These are phyloP conservation scores for Odontomachus brunneus DNA, from an alignment of 1,140 invertebrate genomes.

Conservation along the genomic window DNA sequence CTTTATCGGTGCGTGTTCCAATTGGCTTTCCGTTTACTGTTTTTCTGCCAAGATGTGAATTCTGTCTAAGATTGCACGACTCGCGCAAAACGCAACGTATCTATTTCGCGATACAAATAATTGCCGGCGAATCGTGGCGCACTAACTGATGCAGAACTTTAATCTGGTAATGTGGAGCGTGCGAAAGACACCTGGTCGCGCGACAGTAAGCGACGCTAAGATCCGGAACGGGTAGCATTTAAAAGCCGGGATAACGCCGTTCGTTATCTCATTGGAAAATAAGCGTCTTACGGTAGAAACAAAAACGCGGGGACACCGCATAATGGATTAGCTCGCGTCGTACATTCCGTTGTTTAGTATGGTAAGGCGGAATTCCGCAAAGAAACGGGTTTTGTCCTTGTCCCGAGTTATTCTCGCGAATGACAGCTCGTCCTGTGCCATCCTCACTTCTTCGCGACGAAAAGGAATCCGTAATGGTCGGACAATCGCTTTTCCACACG, in stretches of 20 bases:
- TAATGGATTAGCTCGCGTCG: background rate
- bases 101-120: too few relatives aligned
- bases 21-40: too few relatives aligned
- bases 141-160: conserved; percentile 56
- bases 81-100: too few relatives aligned
- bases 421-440: background rate
- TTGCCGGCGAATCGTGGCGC: conserved; percentile 22
- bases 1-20: too few relatives aligned
- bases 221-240: background rate
- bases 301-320: background rate
- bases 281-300: background rate
- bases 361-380: background rate
- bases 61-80: background rate
- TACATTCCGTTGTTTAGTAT: background rate
- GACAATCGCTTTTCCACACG: background rate
- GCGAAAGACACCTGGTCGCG: background rate
- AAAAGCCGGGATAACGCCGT: too few relatives aligned
- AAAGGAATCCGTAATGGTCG: background rate
- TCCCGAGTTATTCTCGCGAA: background rate
- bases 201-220: background rate
- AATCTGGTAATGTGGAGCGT: conserved; percentile 22
- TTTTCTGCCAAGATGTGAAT: too few relatives aligned
- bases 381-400: background rate
- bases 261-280: too few relatives aligned
- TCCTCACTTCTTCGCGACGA: background rate